phyloP scores from a whole-genome alignment of 2,113 vertebrate genomes.

The Pipa parva region DNA sequence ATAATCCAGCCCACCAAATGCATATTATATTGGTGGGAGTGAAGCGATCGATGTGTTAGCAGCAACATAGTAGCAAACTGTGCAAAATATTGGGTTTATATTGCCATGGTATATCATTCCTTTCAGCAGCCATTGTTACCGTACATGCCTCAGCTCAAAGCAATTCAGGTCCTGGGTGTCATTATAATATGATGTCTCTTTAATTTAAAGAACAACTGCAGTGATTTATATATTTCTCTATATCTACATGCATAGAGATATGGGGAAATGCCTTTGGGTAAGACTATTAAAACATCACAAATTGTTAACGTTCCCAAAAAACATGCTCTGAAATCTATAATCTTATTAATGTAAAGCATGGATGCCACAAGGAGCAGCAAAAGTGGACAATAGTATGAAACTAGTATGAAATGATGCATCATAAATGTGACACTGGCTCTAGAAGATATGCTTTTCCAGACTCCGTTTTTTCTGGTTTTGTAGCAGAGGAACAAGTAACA shows the following conservation, averaged over 20 bases:
- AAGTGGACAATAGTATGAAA: conserved; percentile 68
- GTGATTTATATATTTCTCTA: conserved; percentile 60
- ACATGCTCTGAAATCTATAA: conserved; percentile 47
- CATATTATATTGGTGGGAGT: background rate
- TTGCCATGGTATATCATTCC: too few relatives aligned
- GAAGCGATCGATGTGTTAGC: too few relatives aligned
- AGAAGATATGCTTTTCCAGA: conserved; percentile 61
- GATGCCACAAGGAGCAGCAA: conserved; percentile 60
- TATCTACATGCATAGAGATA: conserved; percentile 67
- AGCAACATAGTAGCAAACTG: too few relatives aligned
- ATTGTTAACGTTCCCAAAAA: conserved; percentile 63
- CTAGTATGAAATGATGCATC: conserved; percentile 68
- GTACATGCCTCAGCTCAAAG: background rate
- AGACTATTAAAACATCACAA: conserved; percentile 62
- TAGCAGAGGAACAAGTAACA: conserved; percentile 65
- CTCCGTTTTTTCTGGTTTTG: conserved; percentile 61
- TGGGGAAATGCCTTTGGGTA: conserved; percentile 68
- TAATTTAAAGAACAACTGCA: conserved; percentile 55
- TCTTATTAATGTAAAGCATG: conserved; percentile 49
- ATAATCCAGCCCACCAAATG: background rate
- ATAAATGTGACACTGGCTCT: conserved; percentile 69
- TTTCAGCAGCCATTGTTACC: background rate
- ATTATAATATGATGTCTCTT: conserved; percentile 42
- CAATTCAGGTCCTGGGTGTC: background rate
- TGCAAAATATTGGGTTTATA: too few relatives aligned